These are phyloP conservation scores for Meriones psammophilus DNA, from an alignment of 2,797 vertebrate genomes.

Conservation along the genomic window DNA sequence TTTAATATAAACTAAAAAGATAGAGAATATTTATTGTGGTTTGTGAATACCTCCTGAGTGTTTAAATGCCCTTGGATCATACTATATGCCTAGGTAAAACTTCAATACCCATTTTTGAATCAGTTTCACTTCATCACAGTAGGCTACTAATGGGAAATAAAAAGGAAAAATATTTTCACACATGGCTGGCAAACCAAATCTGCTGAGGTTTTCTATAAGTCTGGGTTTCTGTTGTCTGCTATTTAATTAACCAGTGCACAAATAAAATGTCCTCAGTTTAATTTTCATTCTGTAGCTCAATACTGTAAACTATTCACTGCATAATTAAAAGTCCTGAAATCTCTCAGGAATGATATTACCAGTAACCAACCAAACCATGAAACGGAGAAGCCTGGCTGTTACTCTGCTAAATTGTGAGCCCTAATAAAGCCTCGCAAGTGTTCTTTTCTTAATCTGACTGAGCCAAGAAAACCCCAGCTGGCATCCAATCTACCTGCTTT, in stretches of 20 bases:
- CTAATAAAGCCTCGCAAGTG: slow-evolving; percentile 59
- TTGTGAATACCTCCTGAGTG: slow-evolving; percentile 7
- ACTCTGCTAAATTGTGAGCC: slow-evolving; percentile 56
- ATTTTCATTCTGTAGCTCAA: slow-evolving; percentile 78
- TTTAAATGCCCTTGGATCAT: slow-evolving; percentile 39
- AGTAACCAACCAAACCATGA: slow-evolving; percentile 77
- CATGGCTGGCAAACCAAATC: slow-evolving; percentile 59
- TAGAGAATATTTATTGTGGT: background rate
- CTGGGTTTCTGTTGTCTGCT: slow-evolving; percentile 70
- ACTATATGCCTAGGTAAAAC: slow-evolving; percentile 12
- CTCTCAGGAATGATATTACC: slow-evolving; percentile 80
- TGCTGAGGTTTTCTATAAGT: slow-evolving; percentile 74
- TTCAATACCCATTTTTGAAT: slow-evolving; percentile 59
- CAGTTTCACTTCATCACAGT: slow-evolving; percentile 53
- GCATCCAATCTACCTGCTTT: slow-evolving; percentile 52
- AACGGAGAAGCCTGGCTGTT: slow-evolving; percentile 68
- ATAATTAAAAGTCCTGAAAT: slow-evolving; percentile 82
- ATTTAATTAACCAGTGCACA: slow-evolving; percentile 82
- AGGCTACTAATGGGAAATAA: slow-evolving; percentile 67
- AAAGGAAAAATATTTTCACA: slow-evolving; percentile 61
- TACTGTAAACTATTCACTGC: slow-evolving; percentile 81
- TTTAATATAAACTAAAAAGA: slow-evolving; percentile 54
- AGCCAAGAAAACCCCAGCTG: background rate
- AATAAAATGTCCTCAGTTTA: slow-evolving; percentile 79
- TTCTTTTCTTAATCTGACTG: slow-evolving; percentile 53